phyloP scores from a whole-genome alignment of 92 coral and sea anemone genomes.

The Phenganax subtilis region DNA sequence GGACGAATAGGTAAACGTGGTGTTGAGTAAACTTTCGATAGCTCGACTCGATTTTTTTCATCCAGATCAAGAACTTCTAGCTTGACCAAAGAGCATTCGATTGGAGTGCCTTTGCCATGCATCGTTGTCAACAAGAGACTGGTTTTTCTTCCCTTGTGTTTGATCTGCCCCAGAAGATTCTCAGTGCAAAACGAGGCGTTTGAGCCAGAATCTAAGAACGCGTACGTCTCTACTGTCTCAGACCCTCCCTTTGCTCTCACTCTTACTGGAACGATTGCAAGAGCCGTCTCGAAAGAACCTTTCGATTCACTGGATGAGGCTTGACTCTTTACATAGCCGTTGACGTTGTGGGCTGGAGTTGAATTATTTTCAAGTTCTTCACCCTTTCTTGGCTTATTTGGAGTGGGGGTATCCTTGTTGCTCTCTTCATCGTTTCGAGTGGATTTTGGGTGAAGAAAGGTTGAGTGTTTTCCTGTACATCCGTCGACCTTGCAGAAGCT shows the following conservation, averaged over 20 bases:
- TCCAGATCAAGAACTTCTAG: slow-evolving; percentile 31
- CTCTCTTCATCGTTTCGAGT: background rate
- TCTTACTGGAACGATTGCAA: slow-evolving; percentile 44
- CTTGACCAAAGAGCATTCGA: slow-evolving; percentile 18
- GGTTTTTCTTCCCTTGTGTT: slow-evolving; percentile 16
- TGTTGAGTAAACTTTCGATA: slow-evolving; percentile 30
- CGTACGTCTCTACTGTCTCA: no score
- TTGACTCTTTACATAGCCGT: slow-evolving; percentile 2
- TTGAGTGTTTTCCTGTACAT: slow-evolving; percentile 29
- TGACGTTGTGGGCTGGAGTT: background rate
- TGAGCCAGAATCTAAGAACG: background rate
- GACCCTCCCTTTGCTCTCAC: slow-evolving; percentile 41
- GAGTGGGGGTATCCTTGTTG: background rate
- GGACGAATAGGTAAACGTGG: slow-evolving; percentile 13
- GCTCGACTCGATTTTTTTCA: slow-evolving; percentile 16
- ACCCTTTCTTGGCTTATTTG: background rate
- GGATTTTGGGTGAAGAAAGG: slow-evolving; percentile 6
- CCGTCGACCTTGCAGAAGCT: slow-evolving; percentile 43
- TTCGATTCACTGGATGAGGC: background rate
- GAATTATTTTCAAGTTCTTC: background rate
- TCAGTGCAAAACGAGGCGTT: slow-evolving; percentile 48
- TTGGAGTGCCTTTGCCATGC: background rate
- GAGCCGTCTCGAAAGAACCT: slow-evolving; percentile 26
- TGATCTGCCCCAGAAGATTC: slow-evolving; percentile 12
- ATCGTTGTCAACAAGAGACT: slow-evolving; percentile 38